Evolutionary conservation across 2,888 invertebrate species (phyloP).

Genomic region (Hipparchia semele): DNA sequence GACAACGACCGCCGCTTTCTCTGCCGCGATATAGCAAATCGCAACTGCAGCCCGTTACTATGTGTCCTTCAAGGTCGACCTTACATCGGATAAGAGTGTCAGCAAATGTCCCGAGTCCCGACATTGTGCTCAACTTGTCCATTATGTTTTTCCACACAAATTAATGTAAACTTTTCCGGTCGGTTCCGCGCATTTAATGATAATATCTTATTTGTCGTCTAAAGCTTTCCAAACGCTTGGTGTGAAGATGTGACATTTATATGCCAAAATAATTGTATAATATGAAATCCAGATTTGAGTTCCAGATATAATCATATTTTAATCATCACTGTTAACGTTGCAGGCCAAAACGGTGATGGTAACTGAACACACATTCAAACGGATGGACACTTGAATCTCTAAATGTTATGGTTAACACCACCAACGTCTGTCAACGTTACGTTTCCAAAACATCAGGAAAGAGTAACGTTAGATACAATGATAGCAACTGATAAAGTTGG

Average conservation of each 20-base stretch:
- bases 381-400: background rate
- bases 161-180: background rate
- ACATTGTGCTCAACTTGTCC: background rate
- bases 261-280: too few species aligned
- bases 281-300: background rate
- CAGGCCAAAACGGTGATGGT: background rate
- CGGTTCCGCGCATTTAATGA: too few species aligned
- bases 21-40: slow-evolving; percentile 56
- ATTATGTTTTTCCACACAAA: background rate
- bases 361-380: background rate
- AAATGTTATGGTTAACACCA: background rate
- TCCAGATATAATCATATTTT: background rate
- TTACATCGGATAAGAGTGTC: background rate
- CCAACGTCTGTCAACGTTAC: too few species aligned
- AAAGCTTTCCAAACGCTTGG: too few species aligned
- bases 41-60: slow-evolving; percentile 49
- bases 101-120: background rate
- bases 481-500: slow-evolving; percentile 70
- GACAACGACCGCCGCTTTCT: slow-evolving; percentile 81
- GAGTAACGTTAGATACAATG: slow-evolving; percentile 45
- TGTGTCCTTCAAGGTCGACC: slow-evolving; percentile 54
- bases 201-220: too few species aligned
- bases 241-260: too few species aligned
- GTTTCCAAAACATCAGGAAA: slow-evolving; percentile 15
- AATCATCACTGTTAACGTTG: background rate